Conservation (phyloP, 1,140 invertebrate genomes). For the Trachymyrmex septentrionalis region DNA sequence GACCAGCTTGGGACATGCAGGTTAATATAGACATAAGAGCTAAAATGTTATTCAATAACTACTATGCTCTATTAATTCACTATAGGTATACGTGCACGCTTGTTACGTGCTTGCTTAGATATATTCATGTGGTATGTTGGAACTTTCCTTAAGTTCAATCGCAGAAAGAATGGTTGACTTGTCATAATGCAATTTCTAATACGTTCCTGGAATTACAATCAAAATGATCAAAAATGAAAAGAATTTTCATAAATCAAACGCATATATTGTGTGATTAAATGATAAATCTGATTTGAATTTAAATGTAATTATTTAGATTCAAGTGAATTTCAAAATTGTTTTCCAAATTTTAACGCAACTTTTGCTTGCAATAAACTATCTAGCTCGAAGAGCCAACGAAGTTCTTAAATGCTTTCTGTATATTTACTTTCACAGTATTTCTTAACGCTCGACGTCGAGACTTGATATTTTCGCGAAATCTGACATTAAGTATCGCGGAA, state of each 20-base stretch:
- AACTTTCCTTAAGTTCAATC: neutral
- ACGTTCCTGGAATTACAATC: neutral
- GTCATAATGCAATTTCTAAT: neutral
- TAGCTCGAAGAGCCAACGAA: too few species aligned
- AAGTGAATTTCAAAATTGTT: neutral
- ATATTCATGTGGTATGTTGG: neutral
- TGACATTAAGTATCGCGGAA: neutral
- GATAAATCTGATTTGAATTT: neutral
- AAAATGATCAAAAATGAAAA: neutral
- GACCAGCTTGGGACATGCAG: neutral
- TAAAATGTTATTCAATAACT: constrained; percentile 28
- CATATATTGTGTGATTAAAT: neutral
- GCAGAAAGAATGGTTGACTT: neutral
- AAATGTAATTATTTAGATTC: neutral
- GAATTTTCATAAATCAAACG: neutral
- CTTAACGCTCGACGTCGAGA: neutral
- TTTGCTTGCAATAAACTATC: neutral
- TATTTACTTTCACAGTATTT: neutral
- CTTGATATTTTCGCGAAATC: neutral
- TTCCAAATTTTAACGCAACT: neutral
- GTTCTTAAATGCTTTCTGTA: neutral
- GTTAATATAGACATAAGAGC: constrained; percentile 30
- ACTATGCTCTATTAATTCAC: neutral
- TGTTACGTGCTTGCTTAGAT: neutral
- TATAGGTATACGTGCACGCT: neutral